Base-by-base conservation (phyloP, 1,140 invertebrate species). In the Drosophila serrata region DNA sequence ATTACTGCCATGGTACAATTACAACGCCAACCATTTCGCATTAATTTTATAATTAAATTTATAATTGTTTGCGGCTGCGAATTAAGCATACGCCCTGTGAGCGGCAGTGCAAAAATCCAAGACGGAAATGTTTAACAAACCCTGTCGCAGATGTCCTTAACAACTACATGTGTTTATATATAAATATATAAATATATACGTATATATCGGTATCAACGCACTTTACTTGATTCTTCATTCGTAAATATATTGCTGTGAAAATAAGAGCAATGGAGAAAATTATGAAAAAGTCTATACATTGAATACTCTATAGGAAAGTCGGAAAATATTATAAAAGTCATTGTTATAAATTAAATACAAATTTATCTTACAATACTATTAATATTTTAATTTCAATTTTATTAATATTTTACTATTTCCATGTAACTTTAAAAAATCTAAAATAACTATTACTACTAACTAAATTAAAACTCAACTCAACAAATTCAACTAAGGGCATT, bases 21-120 rank as follows among this genome's bases (percentile, higher is more conserved):
- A 58, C 12, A 6, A n/a, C 19, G 12, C 9, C 35, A 29, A 42
- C 40, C 40, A n/a, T 37, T 37, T 49, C 17, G 43, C 59, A 82
- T 81, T 78, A 74, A 73, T 70, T 88, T 73, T 82, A 84, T 80
- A 87, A 88, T 88, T 87, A 82, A 69, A 77, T 76, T 79, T 87
- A 60, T 70, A 82, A 80, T 81, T 88, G 77, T 84, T 80, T 72
- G 55, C 42, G 64, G 70, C 51, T 43, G 17, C 49, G 13, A 40
- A 63, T 62, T 46, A 56, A 55, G 67, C 31, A 31, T 31, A 43
- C 61, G 67, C 31, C 53, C 6, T 53, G 45, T 31, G 48, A 63
- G 55, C 62, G 24, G 33, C 39, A 19, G 46, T 56, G 39, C 62
- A 65, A 62, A 78, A 69, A 62, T 37, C 57, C 53, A 87, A 70